phyloP scores from a whole-genome alignment of 92 coral and sea anemone species.

The Pocillopora meandrina region DNA sequence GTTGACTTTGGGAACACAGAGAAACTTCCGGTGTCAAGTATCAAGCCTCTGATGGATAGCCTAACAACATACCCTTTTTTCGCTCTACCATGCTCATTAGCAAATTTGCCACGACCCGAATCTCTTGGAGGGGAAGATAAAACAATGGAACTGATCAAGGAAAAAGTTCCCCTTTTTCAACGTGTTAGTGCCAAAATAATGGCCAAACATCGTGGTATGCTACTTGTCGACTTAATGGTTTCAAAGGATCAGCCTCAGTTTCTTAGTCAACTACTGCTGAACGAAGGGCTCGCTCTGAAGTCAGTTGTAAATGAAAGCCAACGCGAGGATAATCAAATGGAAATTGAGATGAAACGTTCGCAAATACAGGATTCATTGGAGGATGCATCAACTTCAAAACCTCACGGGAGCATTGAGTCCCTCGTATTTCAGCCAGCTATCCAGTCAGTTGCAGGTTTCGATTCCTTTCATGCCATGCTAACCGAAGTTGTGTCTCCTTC shows the following conservation, averaged over 20 bases:
- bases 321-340: not conserved
- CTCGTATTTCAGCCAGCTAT: conserved; percentile 51
- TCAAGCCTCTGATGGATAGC: conserved; percentile 66
- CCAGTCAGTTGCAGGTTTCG: conserved; percentile 17
- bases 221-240: conserved; percentile 52
- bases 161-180: conserved; percentile 48
- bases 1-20: conserved; percentile 90
- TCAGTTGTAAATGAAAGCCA: not conserved
- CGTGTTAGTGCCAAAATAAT: conserved; percentile 42
- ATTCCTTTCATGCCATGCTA: conserved; percentile 63
- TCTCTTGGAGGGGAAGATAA: conserved; percentile 62
- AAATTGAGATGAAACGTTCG: not conserved
- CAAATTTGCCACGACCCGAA: conserved; percentile 49
- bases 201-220: conserved; percentile 40
- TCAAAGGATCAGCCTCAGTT: conserved; percentile 36
- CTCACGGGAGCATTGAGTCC: not conserved
- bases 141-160: conserved; percentile 61
- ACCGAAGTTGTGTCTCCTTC: conserved; percentile 65
- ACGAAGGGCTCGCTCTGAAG: conserved; percentile 19
- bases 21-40: conserved; percentile 45
- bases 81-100: conserved; percentile 78
- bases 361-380: not conserved
- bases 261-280: conserved; percentile 29
- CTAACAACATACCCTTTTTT: conserved; percentile 64
- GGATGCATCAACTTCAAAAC: not conserved